Evolutionary conservation across 2,888 invertebrate genomes (phyloP), one percentile per base, ranked within the genome.

Genomic region (Drosophila macrospina): DNA sequence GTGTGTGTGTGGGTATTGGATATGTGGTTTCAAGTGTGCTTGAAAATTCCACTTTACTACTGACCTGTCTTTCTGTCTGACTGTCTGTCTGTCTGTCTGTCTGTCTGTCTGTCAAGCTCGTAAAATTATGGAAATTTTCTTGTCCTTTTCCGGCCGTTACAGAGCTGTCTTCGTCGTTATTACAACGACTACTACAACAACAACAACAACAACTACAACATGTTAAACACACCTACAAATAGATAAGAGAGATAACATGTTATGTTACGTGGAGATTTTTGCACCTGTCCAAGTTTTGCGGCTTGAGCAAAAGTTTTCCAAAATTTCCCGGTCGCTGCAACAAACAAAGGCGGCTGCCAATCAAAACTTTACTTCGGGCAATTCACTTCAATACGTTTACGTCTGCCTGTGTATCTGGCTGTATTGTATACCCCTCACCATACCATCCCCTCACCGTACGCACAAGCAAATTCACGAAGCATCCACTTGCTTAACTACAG

Each of bases 121-220:
- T 86, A 83, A 86, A 84, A 86, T 88, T 88, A 84, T 88, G 88
- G 86, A 88, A 88, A 88, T 88, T 86, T 86, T 65, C 79, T 67
- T 80, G 69, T 45, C 74, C 70, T 81, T 65, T 74, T 68, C 78
- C 64, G 69, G 71, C 68, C 69, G 75, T 79, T 78, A 79, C 71
- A 61, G 32, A 54, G 24, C 26, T 48, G 37, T 45, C 34, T 20
- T 47, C 20, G 34, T 30, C 26, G 20, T 20, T 20, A 20, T 3
- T 20, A 20, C 20, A 2, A 20, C 20, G 1, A 20, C 20, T 20
- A 20, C 20, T 20, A 20, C 20, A 20, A 2, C n/a, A n/a, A n/a
- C n/a, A n/a, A n/a, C n/a, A n/a, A 20, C 20, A 2, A 20, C 20
- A 2, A 20, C 20, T 20, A 20, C 20, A 2, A 20, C 20, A 20